Conservation (phyloP, 2,113 vertebrate species). For the Spea bombifrons region DNA sequence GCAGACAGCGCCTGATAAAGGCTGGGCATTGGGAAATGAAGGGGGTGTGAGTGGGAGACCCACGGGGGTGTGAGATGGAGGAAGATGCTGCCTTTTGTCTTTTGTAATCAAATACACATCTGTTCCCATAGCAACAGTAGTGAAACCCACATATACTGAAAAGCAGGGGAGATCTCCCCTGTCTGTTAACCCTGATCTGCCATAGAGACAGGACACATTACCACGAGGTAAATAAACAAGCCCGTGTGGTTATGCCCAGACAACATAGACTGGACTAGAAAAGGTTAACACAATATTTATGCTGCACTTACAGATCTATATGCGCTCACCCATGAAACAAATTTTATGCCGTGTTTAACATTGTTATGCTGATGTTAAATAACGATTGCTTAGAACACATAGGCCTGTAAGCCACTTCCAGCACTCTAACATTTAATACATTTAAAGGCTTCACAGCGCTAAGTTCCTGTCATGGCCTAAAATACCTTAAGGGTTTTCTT, state of each 20-base stretch:
- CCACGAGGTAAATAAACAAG: background rate
- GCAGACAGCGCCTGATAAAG: constrained; percentile 5
- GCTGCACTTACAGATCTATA: background rate
- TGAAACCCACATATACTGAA: constrained; percentile 26
- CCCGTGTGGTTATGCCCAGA: background rate
- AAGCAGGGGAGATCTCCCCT: constrained; percentile 22
- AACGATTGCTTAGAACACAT: constrained; percentile 19
- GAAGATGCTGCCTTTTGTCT: constrained; percentile 40
- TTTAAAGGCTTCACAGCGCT: background rate
- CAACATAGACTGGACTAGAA: background rate
- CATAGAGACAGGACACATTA: background rate
- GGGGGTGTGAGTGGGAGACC: constrained; percentile 43
- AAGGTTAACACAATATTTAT: constrained; percentile 10
- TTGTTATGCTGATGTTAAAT: constrained; percentile 37
- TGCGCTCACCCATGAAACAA: constrained; percentile 24
- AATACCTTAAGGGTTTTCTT: background rate
- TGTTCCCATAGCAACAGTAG: constrained; percentile 37
- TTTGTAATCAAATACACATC: constrained; percentile 48
- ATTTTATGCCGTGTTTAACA: constrained; percentile 42
- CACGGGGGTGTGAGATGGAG: constrained; percentile 34
- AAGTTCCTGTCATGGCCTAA: background rate
- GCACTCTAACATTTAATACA: background rate
- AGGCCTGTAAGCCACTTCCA: background rate
- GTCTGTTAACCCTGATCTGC: constrained; percentile 12
- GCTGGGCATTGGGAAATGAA: constrained; percentile 20